Base-by-base conservation (phyloP, 64 coral and sea anemone species). In the Dendrophyllia cribrosa region DNA sequence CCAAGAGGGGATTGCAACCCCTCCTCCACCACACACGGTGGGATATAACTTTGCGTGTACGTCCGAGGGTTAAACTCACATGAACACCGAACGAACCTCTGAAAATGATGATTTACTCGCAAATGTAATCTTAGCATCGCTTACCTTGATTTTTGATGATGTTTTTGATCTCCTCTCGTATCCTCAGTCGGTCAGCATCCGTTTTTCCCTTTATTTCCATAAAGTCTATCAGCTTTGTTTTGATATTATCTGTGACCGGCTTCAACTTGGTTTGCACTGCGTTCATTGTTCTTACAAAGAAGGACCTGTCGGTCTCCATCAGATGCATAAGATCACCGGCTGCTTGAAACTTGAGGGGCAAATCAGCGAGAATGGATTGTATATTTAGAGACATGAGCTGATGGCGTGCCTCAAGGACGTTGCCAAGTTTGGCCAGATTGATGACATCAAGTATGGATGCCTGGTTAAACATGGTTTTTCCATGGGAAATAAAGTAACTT, bases 381-480 rank as follows among this genome's bases (percentile, higher is more conserved):
- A 87, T 7, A 3, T 67, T 69, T 43, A 87, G 69, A 51, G 34
- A 87, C 19, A 25, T 51, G 7, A 87, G 85, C 48, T 72, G 51
- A 14, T 87, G 20, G 19, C 85, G 34, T 2, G 70, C 85, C 19
- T 74, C 69, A 3, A 53, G 4, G 23, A 34, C n/a, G 13, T 55
- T 73, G 17, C 43, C 85, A 5, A 51, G 22, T 74, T 87, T 87
- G 44, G 85, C 85, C 67, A 87, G 26, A 24, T 67, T 51, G 24
- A 87, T 87, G 58, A 69, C 50, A 17, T 87, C 85, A 14, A 87
- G 69, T 69, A 87, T 87, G 52, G 85, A 87, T 0, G 45, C 69
- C 48, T 87, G 85, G 73, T 87, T 69, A 69, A 87, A 87, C 85
- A 87, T 87, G 8, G 9, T 13, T 14, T 87, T 87, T 25, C 85